phyloP scores from a whole-genome alignment of 2,888 invertebrate genomes.

The Diploptera punctata region DNA sequence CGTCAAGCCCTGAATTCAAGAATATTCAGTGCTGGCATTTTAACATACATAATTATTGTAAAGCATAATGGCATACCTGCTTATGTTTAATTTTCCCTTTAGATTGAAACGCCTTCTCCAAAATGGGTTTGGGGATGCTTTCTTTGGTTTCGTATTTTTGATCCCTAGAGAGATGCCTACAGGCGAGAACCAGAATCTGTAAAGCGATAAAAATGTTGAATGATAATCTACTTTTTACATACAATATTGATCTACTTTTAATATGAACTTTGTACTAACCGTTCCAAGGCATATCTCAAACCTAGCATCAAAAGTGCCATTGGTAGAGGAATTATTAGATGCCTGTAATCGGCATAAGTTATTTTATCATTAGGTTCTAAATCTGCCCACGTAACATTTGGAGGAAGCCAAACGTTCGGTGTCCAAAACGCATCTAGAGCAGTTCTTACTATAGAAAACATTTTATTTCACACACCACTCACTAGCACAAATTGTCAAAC shows the following conservation, averaged over 20 bases:
- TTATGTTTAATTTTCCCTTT: conserved; percentile 78
- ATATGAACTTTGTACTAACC: conserved; percentile 79
- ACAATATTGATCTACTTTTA: no score
- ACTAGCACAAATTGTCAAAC: no score
- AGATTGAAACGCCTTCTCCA: conserved; percentile 78
- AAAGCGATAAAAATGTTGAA: no score
- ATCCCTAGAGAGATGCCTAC: conserved; percentile 83
- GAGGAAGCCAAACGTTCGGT: conserved; percentile 90
- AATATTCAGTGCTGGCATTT: no score
- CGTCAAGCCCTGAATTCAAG: no score
- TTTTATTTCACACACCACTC: no score
- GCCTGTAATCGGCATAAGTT: conserved; percentile 74
- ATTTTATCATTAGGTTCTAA: conserved; percentile 75
- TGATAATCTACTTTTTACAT: no score
- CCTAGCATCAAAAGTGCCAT: conserved; percentile 79
- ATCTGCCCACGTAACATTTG: conserved; percentile 89
- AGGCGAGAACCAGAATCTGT: conserved; percentile 81
- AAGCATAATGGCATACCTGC: no score
- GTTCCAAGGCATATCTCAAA: conserved; percentile 80
- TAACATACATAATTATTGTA: no score
- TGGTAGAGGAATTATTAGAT: conserved; percentile 77
- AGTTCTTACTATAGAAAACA: conserved; percentile 55
- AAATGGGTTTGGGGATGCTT: conserved; percentile 72
- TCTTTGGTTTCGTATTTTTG: conserved; percentile 78
- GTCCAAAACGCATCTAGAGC: conserved; percentile 73